Base-by-base conservation (phyloP, 2,888 invertebrate genomes). In the Gandaritis pyraliata region DNA sequence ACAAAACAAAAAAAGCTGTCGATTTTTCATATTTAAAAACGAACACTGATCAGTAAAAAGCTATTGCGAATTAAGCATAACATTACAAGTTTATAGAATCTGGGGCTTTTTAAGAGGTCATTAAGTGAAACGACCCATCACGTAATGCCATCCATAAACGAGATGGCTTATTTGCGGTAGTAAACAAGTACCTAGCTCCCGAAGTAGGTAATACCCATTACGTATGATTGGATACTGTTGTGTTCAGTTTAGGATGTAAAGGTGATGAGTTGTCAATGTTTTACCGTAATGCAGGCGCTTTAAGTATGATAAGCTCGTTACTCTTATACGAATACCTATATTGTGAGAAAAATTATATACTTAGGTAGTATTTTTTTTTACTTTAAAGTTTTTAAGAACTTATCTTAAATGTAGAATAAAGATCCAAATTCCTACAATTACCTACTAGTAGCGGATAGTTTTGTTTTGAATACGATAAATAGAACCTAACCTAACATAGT, bases 61-160 rank as follows among this genome's bases (percentile, higher is more conserved):
- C 46, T 33, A 15, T 48, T 59, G 47, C 12, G 36, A 39, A 54
- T 58, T 54, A 41, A 38, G 38, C 47, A 48, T 48, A 36, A 51
- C 41, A 53, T 16, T 46, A 54, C 15, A 33, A 43, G 55, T 52
- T 52, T 41, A 36, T 48, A 45, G 55, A 47, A 50, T 45, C 50
- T 57, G 65, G 62, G 56, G 65, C 61, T 60, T 65, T 70, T 70
- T 65, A 65, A 62, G 68, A 52, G 60, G 58, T 57, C 66, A 65
- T 68, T 64, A 70, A 58, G 54, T 10, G 47, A 39, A 68, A 68
- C 69, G 68, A 66, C 64, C 59, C 68, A 65, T 68, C 61, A 50
- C 53, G 55, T 66, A 66, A 70, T 65, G 63, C 53, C 57, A 61
- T 30, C 58, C 43, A 65, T 69, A 61, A 71, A 69, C 43, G 30